Evolutionary conservation across 2,113 vertebrate species (phyloP).

Genomic region (Todiramphus chloris): DNA sequence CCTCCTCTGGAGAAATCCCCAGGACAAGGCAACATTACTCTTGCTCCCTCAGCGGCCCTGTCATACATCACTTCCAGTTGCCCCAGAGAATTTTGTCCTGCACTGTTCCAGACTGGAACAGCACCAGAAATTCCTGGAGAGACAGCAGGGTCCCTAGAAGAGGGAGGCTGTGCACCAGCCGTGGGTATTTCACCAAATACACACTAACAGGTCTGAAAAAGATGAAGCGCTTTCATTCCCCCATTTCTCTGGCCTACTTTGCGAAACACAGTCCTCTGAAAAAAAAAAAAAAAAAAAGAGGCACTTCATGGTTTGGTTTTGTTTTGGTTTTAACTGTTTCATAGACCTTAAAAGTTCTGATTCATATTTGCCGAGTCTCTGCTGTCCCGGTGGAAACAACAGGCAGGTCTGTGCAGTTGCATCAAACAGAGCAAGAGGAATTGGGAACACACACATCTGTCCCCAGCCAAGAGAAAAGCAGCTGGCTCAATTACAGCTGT

Average conservation of each 20-base stretch:
- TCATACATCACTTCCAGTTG: neutral
- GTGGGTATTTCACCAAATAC: neutral
- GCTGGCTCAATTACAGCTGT: neutral
- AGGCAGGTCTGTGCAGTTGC: fast-evolving
- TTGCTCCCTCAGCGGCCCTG: neutral
- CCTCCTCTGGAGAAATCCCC: neutral
- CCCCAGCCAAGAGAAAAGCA: neutral
- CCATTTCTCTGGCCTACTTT: neutral
- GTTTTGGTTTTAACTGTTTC: neutral
- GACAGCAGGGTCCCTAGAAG: neutral
- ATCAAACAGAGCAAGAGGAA: neutral
- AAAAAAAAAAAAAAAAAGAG: neutral
- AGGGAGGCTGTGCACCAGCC: neutral
- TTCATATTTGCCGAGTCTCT: neutral
- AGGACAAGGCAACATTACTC: neutral
- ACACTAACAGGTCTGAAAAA: neutral
- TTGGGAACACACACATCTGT: neutral
- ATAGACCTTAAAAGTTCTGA: neutral
- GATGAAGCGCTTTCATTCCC: neutral
- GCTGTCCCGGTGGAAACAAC: neutral
- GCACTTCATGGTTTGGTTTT: fast-evolving
- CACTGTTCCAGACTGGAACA: neutral
- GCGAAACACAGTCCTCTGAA: neutral
- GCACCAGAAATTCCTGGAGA: neutral
- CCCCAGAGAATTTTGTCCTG: neutral